Base-by-base conservation (phyloP, 1,140 invertebrate species). In the Lordiphosa stackelbergi region DNA sequence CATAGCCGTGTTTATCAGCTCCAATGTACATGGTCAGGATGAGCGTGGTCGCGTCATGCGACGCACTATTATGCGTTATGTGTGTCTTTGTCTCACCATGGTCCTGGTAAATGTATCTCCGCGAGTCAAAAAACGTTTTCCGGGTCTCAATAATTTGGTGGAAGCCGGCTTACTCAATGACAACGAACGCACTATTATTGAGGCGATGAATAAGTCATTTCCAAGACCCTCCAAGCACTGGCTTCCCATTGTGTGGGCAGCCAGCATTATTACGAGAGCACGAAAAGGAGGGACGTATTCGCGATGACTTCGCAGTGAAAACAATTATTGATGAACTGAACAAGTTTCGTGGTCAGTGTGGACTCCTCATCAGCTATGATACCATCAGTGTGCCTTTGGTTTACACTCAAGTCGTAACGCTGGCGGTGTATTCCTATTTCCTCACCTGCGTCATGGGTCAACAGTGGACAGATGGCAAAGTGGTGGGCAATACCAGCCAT, bases 161-260 rank as follows among this genome's bases (percentile, higher is more conserved):
- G 95, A 97, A 66, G 92, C 95, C 10, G 95, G 97, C 77, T 89
- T 98, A n/a, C 89, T 98, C 13, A 90, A 95, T 35, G 93, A 94
- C 46, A 97, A 97, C 77, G 97, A 98, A 78, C 91, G 93, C 61
- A 88, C 89, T 22, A 95, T 96, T 66, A 92, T 97, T 54, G 91
- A 95, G 40, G 92, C 93, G 62, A 89, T 98, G 61, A 94, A 96
- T 75, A 87, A 90, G 7, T 96, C 96, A 70, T 95, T 94, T 78
- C 94, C 95, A 2, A 92, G 95, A 34, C 94, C 95, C 56, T 94
- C 95, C 31, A 98, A 97, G 86, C 97, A 97, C 86, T 98, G 96
- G 96, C 90, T 99, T 68, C 97, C 97, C 11, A 93, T 98, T 46
- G 94, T 97, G 11, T 98, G 96, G 97, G 95, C 96, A 0, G 93